Evolutionary conservation across 2,888 invertebrate genomes (phyloP), one percentile per base, ranked within the genome.

Genomic region (Epinotia brunnichana): DNA sequence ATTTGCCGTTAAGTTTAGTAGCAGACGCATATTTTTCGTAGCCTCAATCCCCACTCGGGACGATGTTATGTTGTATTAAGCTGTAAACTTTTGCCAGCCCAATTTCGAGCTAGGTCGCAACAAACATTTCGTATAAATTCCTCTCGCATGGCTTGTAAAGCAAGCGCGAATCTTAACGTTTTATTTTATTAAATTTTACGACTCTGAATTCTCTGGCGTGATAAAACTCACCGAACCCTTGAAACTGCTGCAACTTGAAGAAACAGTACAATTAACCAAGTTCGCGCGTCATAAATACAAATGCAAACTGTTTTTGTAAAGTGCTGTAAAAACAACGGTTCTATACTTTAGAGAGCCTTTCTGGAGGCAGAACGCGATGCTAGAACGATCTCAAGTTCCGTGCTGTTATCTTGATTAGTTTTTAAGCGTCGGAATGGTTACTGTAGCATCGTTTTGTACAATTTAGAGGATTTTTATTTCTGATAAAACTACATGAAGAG

Each of bases 301-400:
- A 76, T 76, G 75, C 60, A 73, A 76, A 76, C 74, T 76, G 76
- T 75, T 75, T 76, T 73, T 74, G 71, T 70, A 70, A 76, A 76
- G 74, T 75, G 75, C 68, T 76, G 75, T 76, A 76, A 76, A 76
- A 76, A 76, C 74, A 75, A 76, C 69, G 70, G 71, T 71, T 70
- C 56, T 69, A 51, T 66, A n/a, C 54, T 62, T 68, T 48, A 63
- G 59, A 63, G 54, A 44, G 48, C 53, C 63, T 60, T 56, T 60
- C 56, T 24, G 44, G 29, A 48, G 48, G 44, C 41, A 4, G 35
- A 39, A 41, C 41, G 57, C 53, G 62, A 59, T 63, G 57, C 51
- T 41, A 24, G 11, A 62, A 44, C 67, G 44, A 21, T 61, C 11
- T 48, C 9, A 13, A 62, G 35, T 24, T 59, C 29, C 29, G 17